These are phyloP conservation scores for Pygmarrhopalites habei DNA, from an alignment of 1,140 invertebrate genomes.

Conservation along the genomic window DNA sequence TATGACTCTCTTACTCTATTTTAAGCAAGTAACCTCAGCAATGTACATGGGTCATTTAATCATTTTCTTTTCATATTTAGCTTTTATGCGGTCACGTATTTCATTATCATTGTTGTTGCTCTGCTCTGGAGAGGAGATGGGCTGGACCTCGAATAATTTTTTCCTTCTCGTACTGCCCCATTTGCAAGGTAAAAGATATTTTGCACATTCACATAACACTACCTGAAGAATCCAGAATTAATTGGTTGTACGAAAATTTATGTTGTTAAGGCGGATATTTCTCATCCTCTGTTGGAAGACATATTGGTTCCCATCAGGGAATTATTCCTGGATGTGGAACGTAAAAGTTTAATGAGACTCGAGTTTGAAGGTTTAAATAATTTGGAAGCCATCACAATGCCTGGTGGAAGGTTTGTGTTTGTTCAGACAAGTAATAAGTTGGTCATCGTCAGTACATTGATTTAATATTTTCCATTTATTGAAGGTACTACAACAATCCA, in stretches of 20 bases:
- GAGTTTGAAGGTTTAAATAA: slow-evolving; percentile 90
- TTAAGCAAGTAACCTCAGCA: too few species aligned
- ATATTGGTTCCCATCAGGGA: slow-evolving; percentile 69
- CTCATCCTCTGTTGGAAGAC: slow-evolving; percentile 69
- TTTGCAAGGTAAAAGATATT: slow-evolving; percentile 75
- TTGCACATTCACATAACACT: too few species aligned
- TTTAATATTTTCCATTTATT: too few species aligned
- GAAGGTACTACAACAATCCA: slow-evolving; percentile 71
- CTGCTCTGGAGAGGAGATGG: slow-evolving; percentile 81
- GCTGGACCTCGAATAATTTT: slow-evolving; percentile 92
- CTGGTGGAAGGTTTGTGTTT: too few species aligned
- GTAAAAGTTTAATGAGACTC: slow-evolving; percentile 89
- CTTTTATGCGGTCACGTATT: slow-evolving; percentile 92
- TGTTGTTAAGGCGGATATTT: slow-evolving; percentile 60
- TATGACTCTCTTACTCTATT: too few species aligned
- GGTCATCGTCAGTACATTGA: too few species aligned
- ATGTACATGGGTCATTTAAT: too few species aligned
- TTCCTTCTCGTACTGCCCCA: slow-evolving; percentile 89
- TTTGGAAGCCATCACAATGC: slow-evolving; percentile 61
- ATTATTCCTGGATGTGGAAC: slow-evolving; percentile 79
- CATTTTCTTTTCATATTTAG: too few species aligned
- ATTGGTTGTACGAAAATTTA: neutral
- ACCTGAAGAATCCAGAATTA: too few species aligned
- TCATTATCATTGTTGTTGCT: slow-evolving; percentile 83
- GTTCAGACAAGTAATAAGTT: too few species aligned